Evolutionary conservation across 1,140 invertebrate species (phyloP).

Genomic region (Hypothenemus hampei): DNA sequence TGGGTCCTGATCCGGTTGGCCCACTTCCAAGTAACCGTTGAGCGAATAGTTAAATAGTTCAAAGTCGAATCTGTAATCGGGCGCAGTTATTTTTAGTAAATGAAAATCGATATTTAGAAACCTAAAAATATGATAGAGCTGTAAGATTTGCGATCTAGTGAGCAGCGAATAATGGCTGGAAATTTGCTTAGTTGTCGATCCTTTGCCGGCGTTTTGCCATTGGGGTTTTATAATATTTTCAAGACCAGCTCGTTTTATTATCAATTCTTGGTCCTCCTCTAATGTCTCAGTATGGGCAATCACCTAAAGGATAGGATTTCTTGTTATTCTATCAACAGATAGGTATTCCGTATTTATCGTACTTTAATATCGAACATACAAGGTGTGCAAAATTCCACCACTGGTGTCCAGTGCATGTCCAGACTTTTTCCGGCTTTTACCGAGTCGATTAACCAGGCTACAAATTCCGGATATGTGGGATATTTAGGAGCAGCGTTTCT

Average conservation of each 20-base stretch:
- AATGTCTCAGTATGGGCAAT: constrained; percentile 87
- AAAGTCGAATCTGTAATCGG: constrained; percentile 69
- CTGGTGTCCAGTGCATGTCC: constrained; percentile 90
- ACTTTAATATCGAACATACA: constrained; percentile 76
- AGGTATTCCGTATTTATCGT: too few species aligned
- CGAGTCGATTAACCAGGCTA: constrained; percentile 65
- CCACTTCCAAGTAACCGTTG: constrained; percentile 64
- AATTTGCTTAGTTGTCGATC: constrained; percentile 62
- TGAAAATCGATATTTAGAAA: constrained; percentile 35
- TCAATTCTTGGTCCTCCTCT: constrained; percentile 77
- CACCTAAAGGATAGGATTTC: too few species aligned
- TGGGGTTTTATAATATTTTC: constrained; percentile 71
- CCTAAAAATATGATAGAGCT: constrained; percentile 77
- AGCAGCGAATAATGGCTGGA: constrained; percentile 72
- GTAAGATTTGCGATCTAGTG: constrained; percentile 65
- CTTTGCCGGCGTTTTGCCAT: constrained; percentile 75
- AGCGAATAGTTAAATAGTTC: constrained; percentile 77
- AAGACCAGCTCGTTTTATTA: constrained; percentile 71
- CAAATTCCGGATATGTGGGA: constrained; percentile 73
- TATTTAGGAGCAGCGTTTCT: constrained; percentile 50
- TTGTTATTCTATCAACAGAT: too few species aligned
- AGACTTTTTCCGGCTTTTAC: constrained; percentile 57
- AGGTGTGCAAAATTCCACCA: constrained; percentile 81
- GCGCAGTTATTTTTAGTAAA: neutral
- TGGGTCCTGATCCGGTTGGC: constrained; percentile 44